Conservation (phyloP, 2,888 invertebrate genomes). For the Pseudeuparius sepicola region DNA sequence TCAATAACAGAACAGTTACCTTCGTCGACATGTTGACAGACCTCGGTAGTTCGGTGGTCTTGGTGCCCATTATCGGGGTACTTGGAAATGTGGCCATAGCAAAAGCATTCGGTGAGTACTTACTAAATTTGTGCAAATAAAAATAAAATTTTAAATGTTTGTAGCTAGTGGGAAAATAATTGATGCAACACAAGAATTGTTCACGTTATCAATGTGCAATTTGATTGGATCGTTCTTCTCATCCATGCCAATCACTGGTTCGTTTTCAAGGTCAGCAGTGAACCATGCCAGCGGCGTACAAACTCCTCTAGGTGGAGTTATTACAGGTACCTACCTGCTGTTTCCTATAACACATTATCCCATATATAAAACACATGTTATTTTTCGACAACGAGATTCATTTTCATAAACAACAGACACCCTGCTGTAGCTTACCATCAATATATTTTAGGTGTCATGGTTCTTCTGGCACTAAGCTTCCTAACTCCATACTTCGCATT, state of each 20-base stretch:
- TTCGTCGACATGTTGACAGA: conserved; percentile 66
- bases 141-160: conserved; percentile 28
- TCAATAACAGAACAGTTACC: conserved; percentile 47
- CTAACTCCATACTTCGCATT: conserved; percentile 84
- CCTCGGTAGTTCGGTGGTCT: conserved; percentile 73
- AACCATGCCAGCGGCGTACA: conserved; percentile 92
- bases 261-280: conserved; percentile 83
- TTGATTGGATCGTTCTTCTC: conserved; percentile 79
- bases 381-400: no score
- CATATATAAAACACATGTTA: no score
- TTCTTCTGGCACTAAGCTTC: conserved; percentile 72
- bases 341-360: no score
- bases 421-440: conserved; percentile 4
- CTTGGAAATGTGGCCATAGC: conserved; percentile 92
- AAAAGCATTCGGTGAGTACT: conserved; percentile 83
- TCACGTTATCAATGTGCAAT: conserved; percentile 78
- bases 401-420: no score
- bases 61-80: conserved; percentile 84
- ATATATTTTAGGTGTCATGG: conserved; percentile 63
- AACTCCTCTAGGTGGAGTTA: conserved; percentile 78
- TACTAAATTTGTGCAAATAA: no score
- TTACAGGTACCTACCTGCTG: conserved; percentile 50
- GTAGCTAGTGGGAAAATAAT: conserved; percentile 66
- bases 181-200: conserved; percentile 82
- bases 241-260: conserved; percentile 86